phyloP scores from a whole-genome alignment of 2,113 vertebrate species.

The Sturnira hondurensis region DNA sequence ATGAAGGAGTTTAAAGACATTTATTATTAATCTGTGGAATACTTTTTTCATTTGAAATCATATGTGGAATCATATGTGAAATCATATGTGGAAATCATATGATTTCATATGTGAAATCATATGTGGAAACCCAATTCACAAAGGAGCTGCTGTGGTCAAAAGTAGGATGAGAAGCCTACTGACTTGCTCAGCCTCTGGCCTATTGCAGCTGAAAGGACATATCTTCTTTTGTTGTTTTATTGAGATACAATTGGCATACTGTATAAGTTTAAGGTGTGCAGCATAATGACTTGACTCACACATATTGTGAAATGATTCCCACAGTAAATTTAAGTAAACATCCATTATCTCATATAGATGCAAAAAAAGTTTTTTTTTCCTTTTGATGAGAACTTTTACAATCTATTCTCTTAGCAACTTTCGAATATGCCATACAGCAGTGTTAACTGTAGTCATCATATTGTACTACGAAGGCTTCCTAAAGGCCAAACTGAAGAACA shows the following conservation, averaged over 20 bases:
- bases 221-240: neutral
- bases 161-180: neutral
- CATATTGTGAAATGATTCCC: neutral
- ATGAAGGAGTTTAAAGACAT: neutral
- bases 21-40: neutral
- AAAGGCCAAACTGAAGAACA: neutral
- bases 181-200: neutral
- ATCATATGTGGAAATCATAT: too few species aligned
- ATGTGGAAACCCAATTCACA: neutral
- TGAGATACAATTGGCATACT: neutral
- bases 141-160: neutral
- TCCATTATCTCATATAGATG: neutral
- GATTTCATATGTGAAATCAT: too few species aligned
- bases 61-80: too few species aligned
- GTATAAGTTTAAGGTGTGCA: neutral
- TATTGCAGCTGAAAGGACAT: neutral
- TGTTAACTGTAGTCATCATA: neutral
- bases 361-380: neutral
- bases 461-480: neutral
- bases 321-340: neutral
- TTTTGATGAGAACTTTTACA: neutral
- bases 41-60: neutral
- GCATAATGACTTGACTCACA: neutral
- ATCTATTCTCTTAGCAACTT: neutral
- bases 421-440: neutral